Conservation (phyloP, 2,797 vertebrate genomes). For the Poeciliopsis paucimaculata region DNA sequence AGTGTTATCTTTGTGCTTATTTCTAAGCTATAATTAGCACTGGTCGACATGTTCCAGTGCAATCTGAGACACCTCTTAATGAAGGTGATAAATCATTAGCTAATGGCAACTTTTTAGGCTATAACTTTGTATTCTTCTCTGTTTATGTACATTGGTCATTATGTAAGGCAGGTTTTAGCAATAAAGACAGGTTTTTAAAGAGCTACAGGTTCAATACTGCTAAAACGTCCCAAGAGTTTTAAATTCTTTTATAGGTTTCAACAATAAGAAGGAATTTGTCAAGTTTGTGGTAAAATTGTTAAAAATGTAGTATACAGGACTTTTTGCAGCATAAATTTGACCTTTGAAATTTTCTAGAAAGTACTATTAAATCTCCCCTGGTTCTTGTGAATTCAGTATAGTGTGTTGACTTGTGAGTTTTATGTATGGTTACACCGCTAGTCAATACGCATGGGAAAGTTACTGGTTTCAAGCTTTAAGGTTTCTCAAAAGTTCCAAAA, state of each 20-base stretch:
- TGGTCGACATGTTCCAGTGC: background rate
- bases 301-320: background rate
- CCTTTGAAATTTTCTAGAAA: background rate
- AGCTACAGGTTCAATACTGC: background rate
- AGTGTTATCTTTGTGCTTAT: conserved; percentile 1
- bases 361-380: background rate
- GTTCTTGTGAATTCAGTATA: background rate
- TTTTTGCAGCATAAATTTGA: background rate
- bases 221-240: background rate
- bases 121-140: background rate
- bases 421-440: background rate
- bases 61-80: background rate
- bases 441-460: background rate
- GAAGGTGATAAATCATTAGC: background rate
- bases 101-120: background rate
- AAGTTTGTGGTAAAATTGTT: background rate
- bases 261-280: background rate
- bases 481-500: background rate
- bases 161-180: background rate
- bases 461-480: background rate
- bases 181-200: background rate
- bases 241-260: background rate
- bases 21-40: background rate
- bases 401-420: background rate
- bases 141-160: background rate